These are phyloP conservation scores for Rhombomys opimus DNA, from an alignment of 2,113 vertebrate genomes.

Conservation along the genomic window DNA sequence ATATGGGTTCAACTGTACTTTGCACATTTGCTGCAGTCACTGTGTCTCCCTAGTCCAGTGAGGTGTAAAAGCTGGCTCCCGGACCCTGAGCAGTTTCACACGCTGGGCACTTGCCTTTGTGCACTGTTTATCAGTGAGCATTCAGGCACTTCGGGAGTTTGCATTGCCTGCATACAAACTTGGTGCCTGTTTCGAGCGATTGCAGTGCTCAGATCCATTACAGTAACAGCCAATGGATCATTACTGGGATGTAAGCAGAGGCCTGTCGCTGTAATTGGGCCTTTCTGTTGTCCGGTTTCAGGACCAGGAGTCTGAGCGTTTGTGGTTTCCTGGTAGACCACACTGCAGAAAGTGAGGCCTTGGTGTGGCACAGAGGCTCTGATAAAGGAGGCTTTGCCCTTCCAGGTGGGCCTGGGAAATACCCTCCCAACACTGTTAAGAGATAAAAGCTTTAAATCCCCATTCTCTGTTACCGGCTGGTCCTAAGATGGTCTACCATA, in stretches of 20 bases:
- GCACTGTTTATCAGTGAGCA: background rate
- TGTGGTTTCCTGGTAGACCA: constrained; percentile 34
- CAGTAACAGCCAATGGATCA: background rate
- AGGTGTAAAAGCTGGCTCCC: background rate
- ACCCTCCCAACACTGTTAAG: background rate
- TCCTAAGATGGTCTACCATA: background rate
- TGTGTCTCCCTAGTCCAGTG: background rate
- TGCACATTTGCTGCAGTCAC: background rate
- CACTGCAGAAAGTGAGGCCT: constrained; percentile 25
- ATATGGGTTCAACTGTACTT: background rate
- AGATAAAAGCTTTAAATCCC: constrained; percentile 14
- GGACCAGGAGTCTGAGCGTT: background rate
- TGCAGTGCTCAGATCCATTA: background rate
- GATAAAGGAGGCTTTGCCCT: constrained; percentile 36
- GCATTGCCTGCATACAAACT: no score
- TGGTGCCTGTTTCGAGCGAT: background rate
- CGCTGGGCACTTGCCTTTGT: rapidly evolving
- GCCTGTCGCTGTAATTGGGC: background rate
- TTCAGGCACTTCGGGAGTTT: background rate
- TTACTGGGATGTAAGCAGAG: background rate
- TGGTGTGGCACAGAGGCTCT: background rate
- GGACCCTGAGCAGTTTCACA: rapidly evolving
- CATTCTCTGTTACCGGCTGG: background rate
- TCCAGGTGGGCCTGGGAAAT: background rate
- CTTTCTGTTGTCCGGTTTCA: background rate